Evolutionary conservation across 1,140 invertebrate species (phyloP), one percentile per base, ranked within the genome.

Genomic region (Oncopodura yosiiana): DNA sequence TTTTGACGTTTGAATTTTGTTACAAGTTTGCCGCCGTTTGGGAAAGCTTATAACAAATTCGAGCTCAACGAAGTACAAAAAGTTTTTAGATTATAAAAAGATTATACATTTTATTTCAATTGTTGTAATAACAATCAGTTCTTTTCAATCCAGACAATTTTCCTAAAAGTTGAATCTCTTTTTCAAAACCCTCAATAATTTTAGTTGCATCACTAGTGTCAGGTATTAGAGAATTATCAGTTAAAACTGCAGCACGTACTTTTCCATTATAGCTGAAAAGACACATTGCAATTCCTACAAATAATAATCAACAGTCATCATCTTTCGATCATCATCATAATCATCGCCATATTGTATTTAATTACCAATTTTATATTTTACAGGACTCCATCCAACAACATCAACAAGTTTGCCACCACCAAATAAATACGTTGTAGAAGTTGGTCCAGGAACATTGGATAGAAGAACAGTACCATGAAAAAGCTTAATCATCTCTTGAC

Each of bases 401-500:
- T 61, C 60, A 42, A 53, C 34, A 3, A 61, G 21, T 23, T 30
- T 18, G 45, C 53, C 54, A 6, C 60, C 60, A 23, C 56, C 56
- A 39, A 58, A 58, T 18, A 58, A 21, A 9, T 18, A 23, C 2
- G 49, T 44, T n/a, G 37, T 1, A 29, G 49, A 50, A 4, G 38
- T 27, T 2, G 56, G 50, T 27, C 57, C 57, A 3, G 60, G 60
- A 21, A 61, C 60, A 58, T 61, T 61, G 6, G 53, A 56, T 1
- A 61, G 21, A 3, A 61, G 45, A 1, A 61, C 37, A 19, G 60
- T 61, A 11, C 34, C 60, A 37, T 61, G 60, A 2, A 38, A 29
- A 9, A 54, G 16, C 8, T 51, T 37, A 12, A 51, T 39, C n/a
- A 51, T 27, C 16, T 39, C 39, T 12, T 51, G 39, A n/a, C 27